These are phyloP conservation scores for Spodoptera picta DNA, from an alignment of 2,888 invertebrate genomes.

Conservation along the genomic window DNA sequence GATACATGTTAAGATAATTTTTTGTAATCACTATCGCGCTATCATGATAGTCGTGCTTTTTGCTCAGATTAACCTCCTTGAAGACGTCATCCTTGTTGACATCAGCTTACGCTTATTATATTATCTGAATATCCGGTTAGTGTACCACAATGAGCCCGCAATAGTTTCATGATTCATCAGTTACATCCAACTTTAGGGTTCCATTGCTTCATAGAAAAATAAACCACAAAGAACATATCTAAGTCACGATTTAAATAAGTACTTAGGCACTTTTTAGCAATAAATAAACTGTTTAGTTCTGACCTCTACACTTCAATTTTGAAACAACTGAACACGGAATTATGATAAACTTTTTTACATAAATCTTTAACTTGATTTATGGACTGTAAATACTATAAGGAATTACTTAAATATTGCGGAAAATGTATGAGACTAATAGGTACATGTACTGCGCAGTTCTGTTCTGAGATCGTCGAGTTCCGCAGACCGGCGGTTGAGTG, in stretches of 20 bases:
- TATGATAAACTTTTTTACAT: conserved; percentile 45
- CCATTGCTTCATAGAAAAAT: conserved; percentile 18
- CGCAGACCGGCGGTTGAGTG: conserved; percentile 52
- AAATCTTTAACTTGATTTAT: conserved; percentile 49
- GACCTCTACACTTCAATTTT: conserved; percentile 1
- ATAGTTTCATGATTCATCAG: conserved; percentile 68
- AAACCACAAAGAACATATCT: neutral
- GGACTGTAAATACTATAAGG: conserved; percentile 51
- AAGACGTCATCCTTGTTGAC: conserved; percentile 81
- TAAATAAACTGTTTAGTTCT: conserved; percentile 1
- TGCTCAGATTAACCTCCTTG: conserved; percentile 61
- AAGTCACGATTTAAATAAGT: neutral
- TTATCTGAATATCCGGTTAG: conserved; percentile 77
- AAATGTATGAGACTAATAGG: conserved; percentile 46
- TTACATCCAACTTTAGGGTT: conserved; percentile 59
- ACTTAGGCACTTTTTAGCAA: neutral
- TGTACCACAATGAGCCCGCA: conserved; percentile 64
- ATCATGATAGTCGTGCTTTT: conserved; percentile 66
- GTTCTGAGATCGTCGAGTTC: conserved; percentile 46
- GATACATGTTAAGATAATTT: conserved; percentile 45
- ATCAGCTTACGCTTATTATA: conserved; percentile 75
- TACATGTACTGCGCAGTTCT: conserved; percentile 51
- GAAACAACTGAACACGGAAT: conserved; percentile 49
- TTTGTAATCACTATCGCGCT: conserved; percentile 48
- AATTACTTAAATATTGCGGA: conserved; percentile 53